phyloP scores from a whole-genome alignment of 2,888 invertebrate genomes.

The Pachliopta kotzebuea region DNA sequence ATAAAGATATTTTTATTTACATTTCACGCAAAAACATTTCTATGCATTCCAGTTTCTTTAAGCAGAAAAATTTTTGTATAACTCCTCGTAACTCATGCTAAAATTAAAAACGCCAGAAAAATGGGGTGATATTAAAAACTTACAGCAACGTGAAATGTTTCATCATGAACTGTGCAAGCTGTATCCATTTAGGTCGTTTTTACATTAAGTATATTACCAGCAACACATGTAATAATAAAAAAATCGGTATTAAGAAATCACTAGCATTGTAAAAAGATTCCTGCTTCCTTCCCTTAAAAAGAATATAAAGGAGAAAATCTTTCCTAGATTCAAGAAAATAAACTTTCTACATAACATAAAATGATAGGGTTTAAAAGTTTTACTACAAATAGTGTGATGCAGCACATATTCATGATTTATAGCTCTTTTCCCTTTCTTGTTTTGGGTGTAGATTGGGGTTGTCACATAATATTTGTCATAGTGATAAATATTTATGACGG shows the following conservation, averaged over 20 bases:
- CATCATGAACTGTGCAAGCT: neutral
- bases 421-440: neutral
- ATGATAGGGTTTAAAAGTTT: neutral
- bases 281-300: too few species aligned
- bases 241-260: too few species aligned
- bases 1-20: neutral
- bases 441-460: conserved; percentile 3
- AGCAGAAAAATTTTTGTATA: conserved; percentile 1
- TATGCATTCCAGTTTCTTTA: neutral
- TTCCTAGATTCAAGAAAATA: too few species aligned
- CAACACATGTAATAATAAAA: too few species aligned
- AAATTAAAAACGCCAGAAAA: neutral
- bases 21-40: neutral
- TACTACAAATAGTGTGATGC: neutral
- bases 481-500: conserved; percentile 9
- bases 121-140: neutral
- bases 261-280: too few species aligned
- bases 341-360: too few species aligned
- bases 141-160: neutral
- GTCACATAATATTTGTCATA: conserved; percentile 1
- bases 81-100: neutral
- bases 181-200: neutral
- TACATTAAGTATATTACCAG: too few species aligned
- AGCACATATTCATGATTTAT: neutral
- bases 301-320: too few species aligned